A percentile compares a stretch with the other conserved stretches of the same genome.
Evolutionary conservation across 2,888 invertebrate genomes (phyloP).

Genomic region (Pollenia griseotomentosa): DNA sequence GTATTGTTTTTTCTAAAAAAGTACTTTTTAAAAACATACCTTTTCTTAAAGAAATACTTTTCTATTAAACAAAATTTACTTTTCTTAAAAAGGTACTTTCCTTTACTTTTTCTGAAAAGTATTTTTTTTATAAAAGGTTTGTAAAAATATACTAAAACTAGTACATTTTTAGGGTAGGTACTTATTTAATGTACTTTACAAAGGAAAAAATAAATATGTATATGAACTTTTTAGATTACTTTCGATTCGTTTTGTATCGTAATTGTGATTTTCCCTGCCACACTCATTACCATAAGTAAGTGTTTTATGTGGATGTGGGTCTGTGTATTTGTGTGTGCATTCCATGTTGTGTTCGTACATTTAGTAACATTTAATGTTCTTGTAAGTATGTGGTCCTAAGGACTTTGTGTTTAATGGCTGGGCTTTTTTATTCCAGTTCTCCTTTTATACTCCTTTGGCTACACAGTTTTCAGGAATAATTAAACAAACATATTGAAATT

Average conservation of each 20-base stretch:
- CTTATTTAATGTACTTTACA: too few relatives aligned
- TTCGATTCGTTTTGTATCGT: not conserved
- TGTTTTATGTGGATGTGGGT: constrained; percentile 44
- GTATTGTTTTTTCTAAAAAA: too few relatives aligned
- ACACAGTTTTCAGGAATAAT: constrained; percentile 49
- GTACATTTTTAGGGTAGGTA: too few relatives aligned
- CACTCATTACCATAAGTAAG: constrained; percentile 60
- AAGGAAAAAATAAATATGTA: too few relatives aligned
- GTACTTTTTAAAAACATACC: too few relatives aligned
- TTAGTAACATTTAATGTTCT: constrained; percentile 35
- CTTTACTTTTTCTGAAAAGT: too few relatives aligned
- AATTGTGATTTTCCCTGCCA: not conserved
- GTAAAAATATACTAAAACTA: too few relatives aligned
- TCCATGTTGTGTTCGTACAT: constrained; percentile 41
- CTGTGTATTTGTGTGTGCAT: not conserved
- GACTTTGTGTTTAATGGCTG: constrained; percentile 7
- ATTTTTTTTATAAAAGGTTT: too few relatives aligned
- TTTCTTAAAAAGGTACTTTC: too few relatives aligned
- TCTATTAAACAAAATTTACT: too few relatives aligned
- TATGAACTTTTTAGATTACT: not conserved
- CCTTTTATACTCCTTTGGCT: constrained; percentile 21
- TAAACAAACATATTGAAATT: constrained; percentile 65
- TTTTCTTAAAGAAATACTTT: too few relatives aligned
- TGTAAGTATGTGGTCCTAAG: constrained; percentile 32
- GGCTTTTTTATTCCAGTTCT: not conserved